Base-by-base conservation (phyloP, 2,797 vertebrate genomes). In the Leptatherina wallacei region DNA sequence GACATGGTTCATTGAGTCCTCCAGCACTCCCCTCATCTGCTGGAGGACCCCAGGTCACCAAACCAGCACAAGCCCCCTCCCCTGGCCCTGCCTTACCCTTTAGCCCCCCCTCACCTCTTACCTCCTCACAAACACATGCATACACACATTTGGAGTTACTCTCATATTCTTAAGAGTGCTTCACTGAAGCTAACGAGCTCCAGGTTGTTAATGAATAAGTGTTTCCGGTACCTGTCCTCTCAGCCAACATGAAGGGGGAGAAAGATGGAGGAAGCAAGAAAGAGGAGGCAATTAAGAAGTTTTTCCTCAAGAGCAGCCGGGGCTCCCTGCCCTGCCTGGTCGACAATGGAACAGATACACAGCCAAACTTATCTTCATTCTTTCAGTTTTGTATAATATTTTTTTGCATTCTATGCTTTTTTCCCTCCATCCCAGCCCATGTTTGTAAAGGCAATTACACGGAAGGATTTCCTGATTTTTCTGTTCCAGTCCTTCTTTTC, bases 181-280 rank as follows among this genome's bases (percentile, higher is more conserved):
- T 80, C 71, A 75, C 35, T 75, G 35, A 66, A 40, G 61, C 67
- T 90, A 90, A 93, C 71, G 44, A 88, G 83, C 69, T 78, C 81
- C 65, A 87, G 86, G 83, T 85, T 85, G 83, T 85, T 90, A 89
- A 88, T 87, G 82, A 88, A 87, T 68, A 68, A 91, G 58, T 75
- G 78, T 84, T 91, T 91, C 85, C 86, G 85, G 83, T 91, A 87
- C 85, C 85, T 89, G 85, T 87, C 70, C 78, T 82, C 75, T 85
- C 68, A 51, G 74, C 69, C 68, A 49, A 65, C 55, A 69, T 69
- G 79, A 72, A 71, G 52, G 73, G 64, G 67, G 38, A 29, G 75
- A 60, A 61, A 77, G 68, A 73, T 63, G 51, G 71, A 77, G 56
- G 59, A 35, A 57, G 68, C 60, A 60, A 18, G 29, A 81, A 78